Base-by-base conservation (phyloP, 2,888 invertebrate genomes). In the Xestobium rufovillosum region DNA sequence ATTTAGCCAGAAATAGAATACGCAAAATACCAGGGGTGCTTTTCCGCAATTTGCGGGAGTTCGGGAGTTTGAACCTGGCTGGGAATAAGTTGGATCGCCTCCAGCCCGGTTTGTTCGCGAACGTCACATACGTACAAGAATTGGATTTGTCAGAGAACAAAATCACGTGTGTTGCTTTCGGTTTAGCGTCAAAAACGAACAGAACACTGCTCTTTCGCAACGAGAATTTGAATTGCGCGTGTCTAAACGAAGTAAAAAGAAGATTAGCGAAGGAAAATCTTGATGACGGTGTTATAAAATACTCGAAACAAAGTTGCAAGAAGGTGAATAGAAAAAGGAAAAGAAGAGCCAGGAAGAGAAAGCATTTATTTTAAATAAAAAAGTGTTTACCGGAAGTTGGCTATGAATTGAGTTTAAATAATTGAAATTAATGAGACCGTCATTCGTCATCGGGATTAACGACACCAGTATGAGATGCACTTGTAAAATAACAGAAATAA, bases 1-100 rank as follows among this genome's bases (percentile, higher is more conserved):
- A 50, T 40, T 43, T 55, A 37, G 44, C 43, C 25, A 42, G 40
- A 8, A 47, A 66, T 49, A 49, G 45, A 31, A 43, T 54, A 15
- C 26, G 26, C 4, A 34, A 40, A 4, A 39, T 56, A 6, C 47
- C 50, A 14, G 47, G 16, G 15, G 10, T 47, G 1, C 32, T 36
- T 9, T 46, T 46, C 30, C 14, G 31, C 8, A 34, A 41, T 26
- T 30, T 47, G 19, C 11, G 31, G 13, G 37, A 41, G 13, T 26
- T 39, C n/a, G 27, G 36, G 11, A 12, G 3, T 8, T 15, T 37
- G 23, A 26, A 23, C 8, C 23, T 41, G 29, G 25, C 26, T 14
- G 16, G 28, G 31, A 44, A 43, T 34, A 25, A 10, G 19, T 30
- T 34, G n/a, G 10, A 4, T 12, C 4, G 3, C 2, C 2, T 38